Conservation (phyloP, 2,113 vertebrate genomes). For the Actinemys pallida region DNA sequence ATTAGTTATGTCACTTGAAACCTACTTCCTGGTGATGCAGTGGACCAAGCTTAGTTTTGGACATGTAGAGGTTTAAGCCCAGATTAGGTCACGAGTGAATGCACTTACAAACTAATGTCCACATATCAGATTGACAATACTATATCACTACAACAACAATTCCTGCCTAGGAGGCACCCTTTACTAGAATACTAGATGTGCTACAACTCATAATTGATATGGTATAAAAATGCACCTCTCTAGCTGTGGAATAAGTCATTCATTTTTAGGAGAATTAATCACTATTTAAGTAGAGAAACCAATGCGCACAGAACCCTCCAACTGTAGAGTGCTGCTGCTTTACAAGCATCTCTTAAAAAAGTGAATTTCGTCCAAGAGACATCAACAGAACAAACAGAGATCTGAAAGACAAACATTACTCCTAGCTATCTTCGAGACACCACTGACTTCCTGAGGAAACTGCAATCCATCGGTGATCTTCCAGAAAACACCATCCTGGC, state of each 20-base stretch:
- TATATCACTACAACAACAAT: not conserved
- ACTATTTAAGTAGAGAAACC: not conserved
- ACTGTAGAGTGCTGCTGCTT: not conserved
- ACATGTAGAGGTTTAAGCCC: not conserved
- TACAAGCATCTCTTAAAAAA: not conserved
- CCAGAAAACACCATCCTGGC: too few relatives aligned
- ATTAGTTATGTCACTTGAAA: not conserved
- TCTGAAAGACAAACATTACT: not conserved
- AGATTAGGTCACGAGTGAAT: not conserved
- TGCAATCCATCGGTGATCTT: too few relatives aligned
- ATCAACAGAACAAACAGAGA: conserved; percentile 4
- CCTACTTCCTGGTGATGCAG: not conserved
- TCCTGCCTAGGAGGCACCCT: not conserved
- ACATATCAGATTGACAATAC: not conserved
- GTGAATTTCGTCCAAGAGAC: not conserved
- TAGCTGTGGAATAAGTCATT: not conserved
- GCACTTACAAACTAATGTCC: not conserved
- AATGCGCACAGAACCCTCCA: not conserved
- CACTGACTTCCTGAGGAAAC: too few relatives aligned
- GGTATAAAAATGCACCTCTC: not conserved
- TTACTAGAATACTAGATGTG: too few relatives aligned
- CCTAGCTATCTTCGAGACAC: too few relatives aligned
- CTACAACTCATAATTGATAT: too few relatives aligned
- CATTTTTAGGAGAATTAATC: not conserved
- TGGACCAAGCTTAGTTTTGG: not conserved